Base-by-base conservation (phyloP, 2,888 invertebrate species). In the Thymelicus lineola region DNA sequence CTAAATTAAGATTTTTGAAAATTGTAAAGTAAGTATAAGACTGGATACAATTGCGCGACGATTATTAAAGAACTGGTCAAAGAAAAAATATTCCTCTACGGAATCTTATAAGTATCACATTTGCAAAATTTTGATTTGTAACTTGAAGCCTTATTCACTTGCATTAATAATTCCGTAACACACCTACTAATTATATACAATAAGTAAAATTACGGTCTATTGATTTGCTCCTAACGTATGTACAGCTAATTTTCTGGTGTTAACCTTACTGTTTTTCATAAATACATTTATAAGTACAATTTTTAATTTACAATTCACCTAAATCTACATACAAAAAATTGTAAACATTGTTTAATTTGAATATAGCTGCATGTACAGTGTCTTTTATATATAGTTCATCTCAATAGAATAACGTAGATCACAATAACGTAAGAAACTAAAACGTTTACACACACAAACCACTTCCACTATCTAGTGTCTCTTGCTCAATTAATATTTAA, bases 191-290 rank as follows among this genome's bases (percentile, higher is more conserved):
- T 80, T 91, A 92, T 91, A 84, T 91, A 91, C 92, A 92, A 87
- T 86, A 88, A 79, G 81, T 86, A 82, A 78, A 86, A 88, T 86
- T 86, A 86, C 84, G 76, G 80, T 87, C 86, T 82, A 85, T 83
- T 86, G 85, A 84, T 81, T 82, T 83, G 78, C 81, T 84, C 86
- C 88, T 89, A 90, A 90, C 86, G 85, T 92, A 92, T 93, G 83
- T 93, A 93, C 93, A 93, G 81, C 92, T 92, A 91, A 83, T 85
- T 88, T 87, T 90, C 90, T 93, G 93, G 93, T 93, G 93, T 93
- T 93, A 88, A 89, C 84, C 93, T 93, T 93, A 93, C 93, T 92
- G 92, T 91, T 90, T 86, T 88, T 87, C 86, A 91, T 93, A 92
- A 93, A 93, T 93, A 93, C 88, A 91, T 87, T 89, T 88, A 88